These are phyloP conservation scores for Aphelenchoides fujianensis DNA, from an alignment of 1,140 invertebrate species.

Conservation along the genomic window DNA sequence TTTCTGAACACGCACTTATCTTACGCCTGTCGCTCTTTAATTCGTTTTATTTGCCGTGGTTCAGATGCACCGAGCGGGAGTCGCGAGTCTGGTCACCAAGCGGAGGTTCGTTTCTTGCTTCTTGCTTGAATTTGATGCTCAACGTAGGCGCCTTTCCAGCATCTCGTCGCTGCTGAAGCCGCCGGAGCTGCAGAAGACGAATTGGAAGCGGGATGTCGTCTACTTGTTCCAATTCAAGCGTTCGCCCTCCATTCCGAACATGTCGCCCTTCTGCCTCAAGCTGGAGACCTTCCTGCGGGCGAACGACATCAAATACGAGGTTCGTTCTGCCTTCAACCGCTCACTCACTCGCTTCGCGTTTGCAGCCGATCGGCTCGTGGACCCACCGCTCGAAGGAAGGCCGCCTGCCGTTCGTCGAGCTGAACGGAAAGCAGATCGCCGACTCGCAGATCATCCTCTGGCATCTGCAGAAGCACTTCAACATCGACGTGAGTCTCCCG, in stretches of 20 bases:
- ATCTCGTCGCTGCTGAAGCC: constrained; percentile 6
- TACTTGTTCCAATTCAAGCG: constrained; percentile 88
- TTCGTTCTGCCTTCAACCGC: constrained; percentile 58
- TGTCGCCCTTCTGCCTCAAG: constrained; percentile 86
- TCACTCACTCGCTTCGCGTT: not conserved
- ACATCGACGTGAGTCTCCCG: constrained; percentile 66
- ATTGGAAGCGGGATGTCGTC: constrained; percentile 85
- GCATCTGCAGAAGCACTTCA: constrained; percentile 53
- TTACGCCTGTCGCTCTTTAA: too few relatives aligned
- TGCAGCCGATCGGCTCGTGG: constrained; percentile 47
- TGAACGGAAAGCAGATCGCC: constrained; percentile 58
- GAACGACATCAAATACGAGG: constrained; percentile 85
- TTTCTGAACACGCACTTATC: too few relatives aligned
- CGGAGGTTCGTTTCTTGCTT: too few relatives aligned
- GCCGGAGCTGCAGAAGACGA: constrained; percentile 35
- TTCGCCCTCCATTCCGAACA: constrained; percentile 75
- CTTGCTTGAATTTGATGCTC: too few relatives aligned
- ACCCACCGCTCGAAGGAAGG: constrained; percentile 45
- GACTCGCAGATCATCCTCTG: constrained; percentile 59
- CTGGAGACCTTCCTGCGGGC: constrained; percentile 87
- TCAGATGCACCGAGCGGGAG: too few relatives aligned
- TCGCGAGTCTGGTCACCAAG: too few relatives aligned
- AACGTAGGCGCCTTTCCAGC: too few relatives aligned
- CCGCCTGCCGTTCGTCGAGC: constrained; percentile 55
- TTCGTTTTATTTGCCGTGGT: too few relatives aligned